Evolutionary conservation across 2,113 vertebrate genomes (phyloP).

Genomic region (Calcarius ornatus): DNA sequence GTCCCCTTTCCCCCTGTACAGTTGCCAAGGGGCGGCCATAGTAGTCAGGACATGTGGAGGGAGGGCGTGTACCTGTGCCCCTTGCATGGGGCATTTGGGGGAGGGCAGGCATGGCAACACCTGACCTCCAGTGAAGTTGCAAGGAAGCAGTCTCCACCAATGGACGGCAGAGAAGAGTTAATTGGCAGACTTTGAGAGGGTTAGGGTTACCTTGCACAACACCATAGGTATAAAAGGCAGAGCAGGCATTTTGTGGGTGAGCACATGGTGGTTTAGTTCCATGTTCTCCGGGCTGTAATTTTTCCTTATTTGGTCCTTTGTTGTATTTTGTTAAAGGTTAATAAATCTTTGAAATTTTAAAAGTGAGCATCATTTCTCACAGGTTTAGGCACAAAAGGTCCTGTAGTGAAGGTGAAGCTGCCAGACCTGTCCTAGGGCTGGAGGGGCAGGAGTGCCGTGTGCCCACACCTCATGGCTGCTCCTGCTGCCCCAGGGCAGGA

Average conservation of each 20-base stretch:
- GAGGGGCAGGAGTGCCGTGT: neutral
- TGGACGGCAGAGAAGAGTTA: neutral
- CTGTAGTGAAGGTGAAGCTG: neutral
- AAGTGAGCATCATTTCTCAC: neutral
- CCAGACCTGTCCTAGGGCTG: neutral
- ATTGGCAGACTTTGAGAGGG: neutral
- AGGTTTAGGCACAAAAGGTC: neutral
- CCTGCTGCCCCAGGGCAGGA: neutral
- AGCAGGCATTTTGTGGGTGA: neutral
- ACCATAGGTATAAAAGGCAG: neutral
- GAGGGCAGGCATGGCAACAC: neutral
- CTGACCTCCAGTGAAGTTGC: neutral
- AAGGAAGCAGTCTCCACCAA: neutral
- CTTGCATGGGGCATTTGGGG: no score
- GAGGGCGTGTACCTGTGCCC: neutral
- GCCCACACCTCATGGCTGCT: fast-evolving
- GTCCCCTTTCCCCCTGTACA: neutral
- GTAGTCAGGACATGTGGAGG: neutral
- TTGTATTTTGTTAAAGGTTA: neutral
- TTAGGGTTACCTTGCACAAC: neutral
- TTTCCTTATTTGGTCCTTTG: neutral
- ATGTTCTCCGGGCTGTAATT: fast-evolving
- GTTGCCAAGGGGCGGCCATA: neutral
- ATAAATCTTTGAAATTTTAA: neutral
- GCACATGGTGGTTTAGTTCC: neutral